These are phyloP conservation scores for Plectropomus leopardus DNA, from an alignment of 2,113 vertebrate species.

Conservation along the genomic window DNA sequence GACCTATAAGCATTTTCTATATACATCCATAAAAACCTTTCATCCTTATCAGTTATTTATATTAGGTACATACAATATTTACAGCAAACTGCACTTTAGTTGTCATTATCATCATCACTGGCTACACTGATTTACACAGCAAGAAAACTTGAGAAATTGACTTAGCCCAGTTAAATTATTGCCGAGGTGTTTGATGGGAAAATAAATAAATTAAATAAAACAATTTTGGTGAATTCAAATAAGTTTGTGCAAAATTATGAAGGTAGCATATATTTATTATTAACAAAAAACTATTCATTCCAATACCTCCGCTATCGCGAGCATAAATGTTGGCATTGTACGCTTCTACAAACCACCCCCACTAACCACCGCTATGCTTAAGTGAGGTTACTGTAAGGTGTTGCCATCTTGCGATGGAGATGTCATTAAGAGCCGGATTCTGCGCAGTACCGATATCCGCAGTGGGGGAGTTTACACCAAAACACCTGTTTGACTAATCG, in stretches of 20 bases:
- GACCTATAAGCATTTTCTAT: no score
- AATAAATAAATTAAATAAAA: background rate
- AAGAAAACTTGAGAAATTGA: background rate
- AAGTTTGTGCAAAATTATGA: background rate
- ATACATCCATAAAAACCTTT: background rate
- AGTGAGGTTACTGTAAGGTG: no score
- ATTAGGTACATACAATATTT: background rate
- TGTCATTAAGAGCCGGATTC: no score
- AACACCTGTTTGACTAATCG: no score
- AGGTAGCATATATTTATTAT: background rate
- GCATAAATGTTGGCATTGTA: no score
- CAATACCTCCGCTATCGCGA: no score
- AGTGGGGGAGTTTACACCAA: no score
- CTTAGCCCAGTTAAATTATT: background rate
- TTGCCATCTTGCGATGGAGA: no score
- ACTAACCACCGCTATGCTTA: no score
- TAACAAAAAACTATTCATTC: background rate
- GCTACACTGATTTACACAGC: background rate
- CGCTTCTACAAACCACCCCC: no score
- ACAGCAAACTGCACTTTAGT: background rate
- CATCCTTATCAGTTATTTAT: background rate
- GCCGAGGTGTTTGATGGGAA: background rate
- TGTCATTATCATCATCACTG: background rate
- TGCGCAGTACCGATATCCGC: no score
- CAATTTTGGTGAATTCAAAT: background rate